Percentiles rank a stretch among this genome's conserved stretches.
phyloP scores from a whole-genome alignment of 2,797 vertebrate genomes.

The Amazonetta brasiliensis region DNA sequence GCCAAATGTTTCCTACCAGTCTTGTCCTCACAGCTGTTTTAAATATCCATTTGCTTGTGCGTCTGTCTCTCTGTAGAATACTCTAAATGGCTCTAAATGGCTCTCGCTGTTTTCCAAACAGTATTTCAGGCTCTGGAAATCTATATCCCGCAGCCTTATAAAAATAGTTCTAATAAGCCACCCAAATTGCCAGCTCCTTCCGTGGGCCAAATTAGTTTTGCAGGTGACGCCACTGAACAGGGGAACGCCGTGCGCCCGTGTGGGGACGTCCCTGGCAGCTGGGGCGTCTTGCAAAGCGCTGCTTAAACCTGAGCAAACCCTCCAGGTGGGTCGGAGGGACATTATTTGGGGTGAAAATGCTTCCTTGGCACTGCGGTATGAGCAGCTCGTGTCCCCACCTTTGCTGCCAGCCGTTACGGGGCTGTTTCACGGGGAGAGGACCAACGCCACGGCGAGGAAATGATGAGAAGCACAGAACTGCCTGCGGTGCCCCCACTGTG shows the following conservation, averaged over 20 bases:
- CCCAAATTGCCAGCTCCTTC: background rate
- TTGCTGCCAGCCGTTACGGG: background rate
- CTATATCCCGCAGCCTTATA: background rate
- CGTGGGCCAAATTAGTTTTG: background rate
- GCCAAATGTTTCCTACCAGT: background rate
- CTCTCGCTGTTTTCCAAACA: background rate
- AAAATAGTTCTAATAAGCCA: background rate
- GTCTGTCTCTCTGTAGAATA: background rate
- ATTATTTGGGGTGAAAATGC: background rate
- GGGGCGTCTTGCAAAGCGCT: background rate
- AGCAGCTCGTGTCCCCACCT: background rate
- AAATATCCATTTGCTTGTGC: background rate
- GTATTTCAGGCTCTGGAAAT: background rate
- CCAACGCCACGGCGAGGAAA: background rate
- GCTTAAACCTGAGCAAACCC: background rate
- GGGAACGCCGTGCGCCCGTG: accelerated
- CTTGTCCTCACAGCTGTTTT: constrained; percentile 43
- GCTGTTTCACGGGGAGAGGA: background rate
- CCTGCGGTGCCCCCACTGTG: background rate
- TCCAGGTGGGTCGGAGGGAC: background rate
- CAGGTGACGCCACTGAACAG: background rate
- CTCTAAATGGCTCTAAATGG: background rate
- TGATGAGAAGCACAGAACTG: background rate
- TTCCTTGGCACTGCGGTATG: background rate
- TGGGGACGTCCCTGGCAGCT: background rate